Evolutionary conservation across 2,113 vertebrate species (phyloP).

Genomic region (Paradoxurus hermaphroditus): DNA sequence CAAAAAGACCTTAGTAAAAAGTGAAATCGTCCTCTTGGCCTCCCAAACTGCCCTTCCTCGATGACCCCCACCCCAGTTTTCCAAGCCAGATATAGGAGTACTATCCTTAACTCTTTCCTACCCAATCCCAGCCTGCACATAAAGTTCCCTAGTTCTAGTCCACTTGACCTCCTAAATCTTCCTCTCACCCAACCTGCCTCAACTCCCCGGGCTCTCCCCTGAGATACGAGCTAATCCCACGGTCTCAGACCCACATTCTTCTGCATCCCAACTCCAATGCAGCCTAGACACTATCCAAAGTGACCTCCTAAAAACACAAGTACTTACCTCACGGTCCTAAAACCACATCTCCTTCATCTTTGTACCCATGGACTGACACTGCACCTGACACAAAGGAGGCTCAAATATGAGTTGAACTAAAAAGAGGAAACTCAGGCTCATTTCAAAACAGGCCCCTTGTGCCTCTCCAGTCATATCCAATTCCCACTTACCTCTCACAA

Average conservation of each 20-base stretch:
- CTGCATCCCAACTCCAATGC: neutral
- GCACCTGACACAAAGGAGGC: neutral
- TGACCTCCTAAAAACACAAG: neutral
- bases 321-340: neutral
- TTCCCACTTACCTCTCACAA: neutral
- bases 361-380: neutral
- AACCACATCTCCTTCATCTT: neutral
- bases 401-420: neutral
- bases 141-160: neutral
- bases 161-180: neutral
- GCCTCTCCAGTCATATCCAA: neutral
- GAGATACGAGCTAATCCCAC: neutral
- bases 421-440: neutral
- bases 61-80: neutral
- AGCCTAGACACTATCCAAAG: neutral
- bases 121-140: neutral
- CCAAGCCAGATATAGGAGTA: neutral
- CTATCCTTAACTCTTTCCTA: neutral
- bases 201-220: neutral
- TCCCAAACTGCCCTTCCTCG: neutral
- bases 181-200: neutral
- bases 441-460: neutral
- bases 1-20: neutral
- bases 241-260: neutral
- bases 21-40: neutral